Conservation (phyloP, 2,888 invertebrate species). For the Chirona hameri region DNA sequence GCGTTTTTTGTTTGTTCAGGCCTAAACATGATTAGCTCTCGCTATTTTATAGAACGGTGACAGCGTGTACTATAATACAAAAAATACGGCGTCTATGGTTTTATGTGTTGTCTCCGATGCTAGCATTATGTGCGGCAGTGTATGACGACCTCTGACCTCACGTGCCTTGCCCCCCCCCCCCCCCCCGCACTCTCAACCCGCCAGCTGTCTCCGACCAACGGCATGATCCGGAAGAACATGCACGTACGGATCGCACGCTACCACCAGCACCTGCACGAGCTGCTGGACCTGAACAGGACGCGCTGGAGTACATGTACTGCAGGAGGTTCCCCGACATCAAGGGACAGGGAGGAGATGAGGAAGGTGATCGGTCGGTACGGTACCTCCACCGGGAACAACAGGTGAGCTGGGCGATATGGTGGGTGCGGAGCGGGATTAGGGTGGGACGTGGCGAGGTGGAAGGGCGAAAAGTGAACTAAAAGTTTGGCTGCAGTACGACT, state of each 20-base stretch:
- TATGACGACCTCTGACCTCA: no score
- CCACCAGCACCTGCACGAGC: constrained; percentile 97
- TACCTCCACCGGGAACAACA: constrained; percentile 94
- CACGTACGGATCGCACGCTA: constrained; percentile 96
- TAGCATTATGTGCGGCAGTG: no score
- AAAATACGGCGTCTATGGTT: no score
- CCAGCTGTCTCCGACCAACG: constrained; percentile 57
- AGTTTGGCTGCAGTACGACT: no score
- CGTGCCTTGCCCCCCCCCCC: no score
- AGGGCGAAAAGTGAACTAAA: no score
- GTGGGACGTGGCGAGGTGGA: no score
- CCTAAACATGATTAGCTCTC: no score
- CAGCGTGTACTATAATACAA: no score
- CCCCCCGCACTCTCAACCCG: not conserved
- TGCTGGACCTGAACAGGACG: constrained; percentile 87
- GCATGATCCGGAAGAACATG: constrained; percentile 97
- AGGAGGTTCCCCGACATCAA: constrained; percentile 92
- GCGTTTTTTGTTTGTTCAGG: no score
- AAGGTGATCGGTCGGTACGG: constrained; percentile 98
- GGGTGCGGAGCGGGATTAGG: not conserved
- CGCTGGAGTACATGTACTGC: constrained; percentile 98
- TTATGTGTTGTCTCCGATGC: no score
- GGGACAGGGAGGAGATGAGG: constrained; percentile 83
- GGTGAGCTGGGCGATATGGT: constrained; percentile 39
- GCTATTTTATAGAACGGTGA: no score